These are phyloP conservation scores for Epirrita christyi DNA, from an alignment of 2,888 invertebrate species.

Conservation along the genomic window DNA sequence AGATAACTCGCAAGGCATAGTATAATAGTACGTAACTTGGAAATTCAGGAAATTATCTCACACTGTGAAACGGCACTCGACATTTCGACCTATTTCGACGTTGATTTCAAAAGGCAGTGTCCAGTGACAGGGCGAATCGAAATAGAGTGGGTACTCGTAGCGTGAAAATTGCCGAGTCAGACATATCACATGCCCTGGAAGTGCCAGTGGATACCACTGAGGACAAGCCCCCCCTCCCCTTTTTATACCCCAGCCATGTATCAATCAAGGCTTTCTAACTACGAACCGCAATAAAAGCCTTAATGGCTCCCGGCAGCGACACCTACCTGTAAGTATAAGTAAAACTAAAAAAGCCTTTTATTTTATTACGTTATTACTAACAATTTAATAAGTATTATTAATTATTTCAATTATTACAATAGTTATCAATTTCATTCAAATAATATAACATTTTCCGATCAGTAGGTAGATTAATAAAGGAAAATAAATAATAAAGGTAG, in stretches of 20 bases:
- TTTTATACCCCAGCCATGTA: constrained; percentile 19
- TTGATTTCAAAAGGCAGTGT: constrained; percentile 38
- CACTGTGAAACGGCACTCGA: constrained; percentile 10
- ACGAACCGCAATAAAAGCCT: constrained; percentile 15
- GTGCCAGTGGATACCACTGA: constrained; percentile 29
- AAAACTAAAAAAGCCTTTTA: too few relatives aligned
- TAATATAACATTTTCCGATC: too few relatives aligned
- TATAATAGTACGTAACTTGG: too few relatives aligned
- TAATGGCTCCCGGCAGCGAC: constrained; percentile 21
- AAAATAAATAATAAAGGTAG: too few relatives aligned
- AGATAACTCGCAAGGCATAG: too few relatives aligned
- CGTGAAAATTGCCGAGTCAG: constrained; percentile 41
- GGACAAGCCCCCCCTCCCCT: constrained; percentile 26
- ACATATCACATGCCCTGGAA: constrained; percentile 37
- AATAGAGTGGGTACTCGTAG: constrained; percentile 35
- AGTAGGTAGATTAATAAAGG: too few relatives aligned
- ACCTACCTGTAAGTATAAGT: too few relatives aligned
- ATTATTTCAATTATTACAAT: too few relatives aligned
- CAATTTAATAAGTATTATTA: too few relatives aligned
- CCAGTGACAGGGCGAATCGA: constrained; percentile 35
- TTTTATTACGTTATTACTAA: too few relatives aligned
- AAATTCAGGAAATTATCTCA: constrained; percentile 4
- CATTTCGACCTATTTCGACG: constrained; percentile 24
- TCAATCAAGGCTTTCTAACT: constrained; percentile 39
- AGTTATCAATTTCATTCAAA: too few relatives aligned